Conservation (phyloP, 2,113 vertebrate genomes). For the Suricata suricatta region DNA sequence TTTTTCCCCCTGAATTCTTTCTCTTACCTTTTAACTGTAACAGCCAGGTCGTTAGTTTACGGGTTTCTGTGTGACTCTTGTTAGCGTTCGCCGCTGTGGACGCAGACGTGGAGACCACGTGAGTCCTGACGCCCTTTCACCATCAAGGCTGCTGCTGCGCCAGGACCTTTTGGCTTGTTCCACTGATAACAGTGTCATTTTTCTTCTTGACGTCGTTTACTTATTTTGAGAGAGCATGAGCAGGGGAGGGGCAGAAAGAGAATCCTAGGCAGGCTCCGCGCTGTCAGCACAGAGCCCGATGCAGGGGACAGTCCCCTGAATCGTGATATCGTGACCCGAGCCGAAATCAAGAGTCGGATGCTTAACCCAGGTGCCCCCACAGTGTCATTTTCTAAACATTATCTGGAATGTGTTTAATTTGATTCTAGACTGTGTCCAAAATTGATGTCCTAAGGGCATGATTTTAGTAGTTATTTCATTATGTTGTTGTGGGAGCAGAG, state of each 20-base stretch:
- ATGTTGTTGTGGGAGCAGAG: not conserved
- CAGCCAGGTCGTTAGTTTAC: accelerated
- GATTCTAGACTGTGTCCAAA: not conserved
- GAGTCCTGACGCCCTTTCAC: accelerated
- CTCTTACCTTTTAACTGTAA: not conserved
- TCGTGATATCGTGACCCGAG: too few relatives aligned
- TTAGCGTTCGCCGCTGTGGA: accelerated
- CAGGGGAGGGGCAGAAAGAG: too few relatives aligned
- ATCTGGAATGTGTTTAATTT: not conserved
- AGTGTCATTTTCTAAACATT: not conserved
- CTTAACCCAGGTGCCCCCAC: too few relatives aligned
- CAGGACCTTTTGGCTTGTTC: not conserved
- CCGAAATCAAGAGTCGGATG: too few relatives aligned
- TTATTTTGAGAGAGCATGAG: too few relatives aligned
- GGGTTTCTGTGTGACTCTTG: not conserved
- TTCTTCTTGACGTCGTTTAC: too few relatives aligned
- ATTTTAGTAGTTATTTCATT: not conserved
- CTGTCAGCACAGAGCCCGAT: too few relatives aligned
- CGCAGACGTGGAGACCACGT: accelerated
- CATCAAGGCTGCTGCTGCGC: accelerated
- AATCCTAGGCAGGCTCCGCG: too few relatives aligned
- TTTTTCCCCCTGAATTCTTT: not conserved
- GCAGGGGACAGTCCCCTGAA: too few relatives aligned
- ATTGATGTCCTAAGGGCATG: not conserved
- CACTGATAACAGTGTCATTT: accelerated